Base-by-base conservation (phyloP, 2,113 vertebrate species). In the Tragelaphus scriptus region DNA sequence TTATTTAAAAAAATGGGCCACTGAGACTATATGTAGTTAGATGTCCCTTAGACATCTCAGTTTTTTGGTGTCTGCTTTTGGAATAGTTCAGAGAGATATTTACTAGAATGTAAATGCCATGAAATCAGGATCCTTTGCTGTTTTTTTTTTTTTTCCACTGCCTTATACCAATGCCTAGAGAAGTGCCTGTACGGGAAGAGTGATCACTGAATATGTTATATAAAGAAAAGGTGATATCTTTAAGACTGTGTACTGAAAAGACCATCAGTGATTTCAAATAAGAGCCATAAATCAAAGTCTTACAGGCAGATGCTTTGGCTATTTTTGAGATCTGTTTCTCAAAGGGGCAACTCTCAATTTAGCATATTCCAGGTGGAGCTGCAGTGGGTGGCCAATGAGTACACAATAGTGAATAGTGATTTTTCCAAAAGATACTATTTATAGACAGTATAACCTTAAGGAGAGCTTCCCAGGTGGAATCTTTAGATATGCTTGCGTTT, bases 261-360 rank as follows among this genome's bases (percentile, higher is more conserved):
- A 55, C 8, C 28, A 51, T 44, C 23, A 30, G 8, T n/a, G 28
- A 25, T 94, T 96, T 90, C 68, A 91, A 55, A 61, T 75, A 17
- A 77, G 63, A 65, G 14, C 85, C 56, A 49, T 82, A 92, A 85
- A 88, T 95, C 63, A 88, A 94, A 88, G 58, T 95, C 84, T 85
- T 79, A 26, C 1, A 40, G 32, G 40, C 63, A 95, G 85, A 65
- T 77, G 47, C 47, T 94, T 68, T 61, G n/a, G 36, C 87, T 77
- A 8, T 79, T 95, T 89, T 82, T 77, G 26, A 96, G 84, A 58
- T 56, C 49, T 79, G 32, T 82, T 85, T 88, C 79, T 89, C 85
- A 65, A 65, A 92, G 49, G 49, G 58, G 32, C 25, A 65, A 15
- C 56, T 92, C 84, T 77, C 49, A 95, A 13, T 79, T 19, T 84